These are phyloP conservation scores for Megastigmus dorsalis DNA, from an alignment of 2,888 invertebrate species.

Conservation along the genomic window DNA sequence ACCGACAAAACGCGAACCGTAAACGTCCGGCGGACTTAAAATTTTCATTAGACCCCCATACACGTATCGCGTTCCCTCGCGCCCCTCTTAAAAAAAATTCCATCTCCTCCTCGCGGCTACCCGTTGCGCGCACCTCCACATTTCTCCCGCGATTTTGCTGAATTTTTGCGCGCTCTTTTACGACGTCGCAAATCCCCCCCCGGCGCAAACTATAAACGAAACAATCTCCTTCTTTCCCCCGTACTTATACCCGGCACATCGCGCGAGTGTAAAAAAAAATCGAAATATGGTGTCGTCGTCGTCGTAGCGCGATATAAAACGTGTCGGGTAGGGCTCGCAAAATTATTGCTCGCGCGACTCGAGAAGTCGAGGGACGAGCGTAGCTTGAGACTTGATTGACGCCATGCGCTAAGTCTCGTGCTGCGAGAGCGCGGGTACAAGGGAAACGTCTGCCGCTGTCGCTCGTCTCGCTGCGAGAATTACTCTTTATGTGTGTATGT, in stretches of 20 bases:
- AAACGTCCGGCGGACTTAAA: conserved; percentile 14
- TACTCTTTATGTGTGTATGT: no score
- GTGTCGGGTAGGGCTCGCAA: conserved; percentile 1
- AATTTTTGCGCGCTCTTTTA: conserved; percentile 35
- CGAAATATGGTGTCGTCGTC: conserved; percentile 35
- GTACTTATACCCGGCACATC: neutral
- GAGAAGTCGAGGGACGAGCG: no score
- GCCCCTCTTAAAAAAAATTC: conserved; percentile 9
- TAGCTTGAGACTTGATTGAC: conserved; percentile 36
- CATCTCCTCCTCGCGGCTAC: conserved; percentile 11
- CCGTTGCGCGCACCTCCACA: conserved; percentile 4
- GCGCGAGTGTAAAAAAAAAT: conserved; percentile 10
- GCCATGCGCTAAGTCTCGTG: conserved; percentile 21
- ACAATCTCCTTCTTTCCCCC: neutral
- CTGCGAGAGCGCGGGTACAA: no score
- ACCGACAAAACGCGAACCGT: no score
- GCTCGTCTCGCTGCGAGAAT: no score
- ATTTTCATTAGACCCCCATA: conserved; percentile 30
- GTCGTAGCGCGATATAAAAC: conserved; percentile 27
- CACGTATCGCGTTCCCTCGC: neutral
- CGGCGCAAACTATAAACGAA: conserved; percentile 18
- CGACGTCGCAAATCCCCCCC: conserved; percentile 39
- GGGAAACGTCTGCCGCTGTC: neutral
- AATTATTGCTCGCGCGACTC: conserved; percentile 38
- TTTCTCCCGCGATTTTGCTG: conserved; percentile 6